phyloP scores from a whole-genome alignment of 2,797 vertebrate genomes.

The Tragopan temminckii region DNA sequence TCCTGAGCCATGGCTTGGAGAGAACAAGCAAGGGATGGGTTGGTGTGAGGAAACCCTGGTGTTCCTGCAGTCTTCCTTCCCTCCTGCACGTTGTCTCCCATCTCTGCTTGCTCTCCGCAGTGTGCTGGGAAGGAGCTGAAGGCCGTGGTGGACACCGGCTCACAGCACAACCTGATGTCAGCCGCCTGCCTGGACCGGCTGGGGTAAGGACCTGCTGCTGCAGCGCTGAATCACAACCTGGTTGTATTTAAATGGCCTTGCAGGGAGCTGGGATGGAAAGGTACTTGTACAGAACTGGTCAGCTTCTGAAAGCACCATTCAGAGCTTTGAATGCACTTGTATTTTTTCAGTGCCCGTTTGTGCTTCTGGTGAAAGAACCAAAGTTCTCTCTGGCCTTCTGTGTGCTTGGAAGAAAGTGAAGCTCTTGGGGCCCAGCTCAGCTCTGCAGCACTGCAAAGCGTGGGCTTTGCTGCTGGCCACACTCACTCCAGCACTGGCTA shows the following conservation, averaged over 20 bases:
- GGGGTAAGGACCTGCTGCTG: slow-evolving; percentile 81
- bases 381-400: not conserved
- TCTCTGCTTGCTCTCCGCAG: slow-evolving; percentile 77
- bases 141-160: slow-evolving; percentile 88
- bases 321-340: rapidly evolving
- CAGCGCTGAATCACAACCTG: not conserved
- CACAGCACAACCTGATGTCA: slow-evolving; percentile 87
- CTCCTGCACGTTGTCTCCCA: rapidly evolving
- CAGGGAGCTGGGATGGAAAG: not conserved
- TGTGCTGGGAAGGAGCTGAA: slow-evolving; percentile 87
- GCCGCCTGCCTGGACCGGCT: slow-evolving; percentile 85
- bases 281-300: not conserved
- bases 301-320: not conserved
- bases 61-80: not conserved
- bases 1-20: not conserved
- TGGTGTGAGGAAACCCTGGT: not conserved
- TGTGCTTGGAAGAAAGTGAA: not conserved
- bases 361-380: not conserved
- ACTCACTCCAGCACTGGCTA: not conserved
- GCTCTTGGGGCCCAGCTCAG: not conserved
- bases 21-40: not conserved
- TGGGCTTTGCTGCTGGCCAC: not conserved
- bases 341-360: not conserved
- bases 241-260: not conserved
- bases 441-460: rapidly evolving